Percentiles rank a stretch among this genome's conserved stretches.
Evolutionary conservation across 1,140 invertebrate species (phyloP).

Genomic region (Tetragnatha versicolor): DNA sequence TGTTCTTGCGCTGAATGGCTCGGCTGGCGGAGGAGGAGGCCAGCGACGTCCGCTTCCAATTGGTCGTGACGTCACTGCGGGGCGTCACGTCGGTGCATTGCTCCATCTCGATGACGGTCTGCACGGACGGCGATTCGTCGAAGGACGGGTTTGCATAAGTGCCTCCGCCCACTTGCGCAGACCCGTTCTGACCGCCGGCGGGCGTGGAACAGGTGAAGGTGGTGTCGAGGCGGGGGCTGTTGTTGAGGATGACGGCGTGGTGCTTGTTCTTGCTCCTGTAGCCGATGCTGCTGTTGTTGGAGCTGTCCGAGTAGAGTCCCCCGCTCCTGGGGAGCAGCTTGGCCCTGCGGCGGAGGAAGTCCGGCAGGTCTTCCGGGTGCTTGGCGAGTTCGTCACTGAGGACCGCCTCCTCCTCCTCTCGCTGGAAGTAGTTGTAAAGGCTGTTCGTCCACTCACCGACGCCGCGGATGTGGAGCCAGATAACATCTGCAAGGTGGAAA

Average conservation of each 20-base stretch:
- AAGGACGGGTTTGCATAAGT: conserved; percentile 13
- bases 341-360: not conserved
- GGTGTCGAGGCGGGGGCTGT: not conserved
- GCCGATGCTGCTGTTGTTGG: no score
- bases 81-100: no score
- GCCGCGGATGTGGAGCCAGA: conserved; percentile 92
- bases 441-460: conserved; percentile 95
- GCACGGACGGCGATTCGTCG: not conserved
- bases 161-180: not conserved
- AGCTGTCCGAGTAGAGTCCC: not conserved
- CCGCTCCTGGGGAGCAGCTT: not conserved
- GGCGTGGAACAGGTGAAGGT: not conserved
- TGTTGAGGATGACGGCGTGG: not conserved
- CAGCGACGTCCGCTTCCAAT: conserved; percentile 23
- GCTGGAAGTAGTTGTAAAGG: conserved; percentile 87
- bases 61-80: not conserved
- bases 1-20: conserved; percentile 26
- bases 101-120: conserved; percentile 26
- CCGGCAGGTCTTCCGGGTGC: not conserved
- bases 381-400: conserved; percentile 41
- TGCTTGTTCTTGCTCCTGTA: no score
- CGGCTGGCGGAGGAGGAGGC: conserved; percentile 24
- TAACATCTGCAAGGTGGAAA: conserved; percentile 73
- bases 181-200: not conserved
- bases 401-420: conserved; percentile 30